A percentile compares a stretch with the other conserved stretches of the same genome.
Conservation (phyloP, 2,113 vertebrate species). For the Crotalus viridis region DNA sequence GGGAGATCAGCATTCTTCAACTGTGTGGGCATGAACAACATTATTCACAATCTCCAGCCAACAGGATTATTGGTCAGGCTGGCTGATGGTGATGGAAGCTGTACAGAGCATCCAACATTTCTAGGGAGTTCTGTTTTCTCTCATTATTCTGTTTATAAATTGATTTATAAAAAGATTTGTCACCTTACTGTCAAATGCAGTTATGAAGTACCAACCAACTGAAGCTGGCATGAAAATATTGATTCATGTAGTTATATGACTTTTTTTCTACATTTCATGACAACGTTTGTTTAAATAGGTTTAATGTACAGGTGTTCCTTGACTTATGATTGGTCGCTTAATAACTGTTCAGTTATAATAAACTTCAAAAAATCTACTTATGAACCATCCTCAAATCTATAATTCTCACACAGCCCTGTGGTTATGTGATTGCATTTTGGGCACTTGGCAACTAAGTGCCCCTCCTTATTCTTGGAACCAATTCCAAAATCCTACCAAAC, state of each 20-base stretch:
- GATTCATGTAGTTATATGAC: background rate
- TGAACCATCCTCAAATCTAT: background rate
- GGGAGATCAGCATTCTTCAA: background rate
- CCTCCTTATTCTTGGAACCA: background rate
- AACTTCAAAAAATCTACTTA: background rate
- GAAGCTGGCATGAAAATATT: background rate
- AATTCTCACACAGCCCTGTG: background rate
- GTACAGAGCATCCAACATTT: background rate
- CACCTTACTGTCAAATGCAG: background rate
- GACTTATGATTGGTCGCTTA: background rate
- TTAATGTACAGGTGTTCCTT: background rate
- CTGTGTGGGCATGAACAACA: background rate
- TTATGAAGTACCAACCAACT: slow-evolving; percentile 20
- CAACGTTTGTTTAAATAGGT: background rate
- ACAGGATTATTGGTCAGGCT: background rate
- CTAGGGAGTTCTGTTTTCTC: background rate
- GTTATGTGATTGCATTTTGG: background rate
- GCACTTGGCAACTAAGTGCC: background rate
- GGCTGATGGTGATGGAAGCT: background rate
- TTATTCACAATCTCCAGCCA: background rate
- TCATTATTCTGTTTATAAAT: background rate
- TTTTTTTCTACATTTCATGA: background rate
- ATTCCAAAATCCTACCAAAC: background rate
- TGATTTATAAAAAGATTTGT: background rate
- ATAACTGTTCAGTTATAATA: background rate